Evolutionary conservation across 2,797 vertebrate species (phyloP).

Genomic region (Acropternis orthonyx): DNA sequence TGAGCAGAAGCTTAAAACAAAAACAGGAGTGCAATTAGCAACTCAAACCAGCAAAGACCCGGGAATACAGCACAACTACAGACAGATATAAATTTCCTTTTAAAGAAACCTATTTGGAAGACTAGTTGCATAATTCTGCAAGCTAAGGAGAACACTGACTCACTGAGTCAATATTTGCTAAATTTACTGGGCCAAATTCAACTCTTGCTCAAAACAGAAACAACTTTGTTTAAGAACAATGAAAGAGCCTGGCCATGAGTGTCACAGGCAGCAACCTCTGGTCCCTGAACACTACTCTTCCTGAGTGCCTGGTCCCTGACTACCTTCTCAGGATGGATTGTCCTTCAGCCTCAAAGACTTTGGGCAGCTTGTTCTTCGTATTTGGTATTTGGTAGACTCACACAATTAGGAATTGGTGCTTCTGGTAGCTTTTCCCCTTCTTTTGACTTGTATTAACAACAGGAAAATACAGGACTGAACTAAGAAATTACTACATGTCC

Average conservation of each 20-base stretch:
- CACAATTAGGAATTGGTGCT: background rate
- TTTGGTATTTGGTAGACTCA: background rate
- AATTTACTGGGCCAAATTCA: constrained; percentile 37
- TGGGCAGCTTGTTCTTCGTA: background rate
- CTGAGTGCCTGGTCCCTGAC: background rate
- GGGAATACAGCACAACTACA: background rate
- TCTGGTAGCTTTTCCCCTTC: background rate
- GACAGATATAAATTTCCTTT: constrained; percentile 12
- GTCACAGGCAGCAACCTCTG: background rate
- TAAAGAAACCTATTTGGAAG: constrained; percentile 26
- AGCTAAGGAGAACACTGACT: constrained; percentile 47
- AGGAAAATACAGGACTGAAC: background rate
- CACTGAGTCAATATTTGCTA: constrained; percentile 60
- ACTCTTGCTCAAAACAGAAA: background rate
- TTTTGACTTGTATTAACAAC: background rate
- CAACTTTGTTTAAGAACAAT: background rate
- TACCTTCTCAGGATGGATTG: background rate
- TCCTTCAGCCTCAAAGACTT: background rate
- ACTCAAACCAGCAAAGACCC: background rate
- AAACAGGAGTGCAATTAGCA: background rate
- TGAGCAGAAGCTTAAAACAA: constrained; percentile 11
- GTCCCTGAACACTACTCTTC: background rate
- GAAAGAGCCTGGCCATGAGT: background rate
- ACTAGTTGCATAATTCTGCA: constrained; percentile 36
- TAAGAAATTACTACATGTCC: background rate